Conservation (phyloP, 2,797 vertebrate species). For the Hipposideros larvatus region DNA sequence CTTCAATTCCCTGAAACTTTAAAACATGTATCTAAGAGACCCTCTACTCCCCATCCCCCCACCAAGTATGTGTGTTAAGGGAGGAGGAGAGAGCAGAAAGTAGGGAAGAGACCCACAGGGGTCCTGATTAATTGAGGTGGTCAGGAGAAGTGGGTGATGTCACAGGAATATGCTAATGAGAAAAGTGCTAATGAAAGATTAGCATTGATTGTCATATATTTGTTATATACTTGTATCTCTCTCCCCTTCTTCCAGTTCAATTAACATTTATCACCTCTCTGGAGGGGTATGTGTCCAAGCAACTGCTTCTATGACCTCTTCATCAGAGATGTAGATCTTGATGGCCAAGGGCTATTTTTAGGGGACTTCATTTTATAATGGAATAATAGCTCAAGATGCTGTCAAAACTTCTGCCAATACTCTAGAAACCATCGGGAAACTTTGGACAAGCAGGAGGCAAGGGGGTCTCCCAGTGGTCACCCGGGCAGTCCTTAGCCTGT, state of each 20-base stretch:
- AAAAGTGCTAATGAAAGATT: background rate
- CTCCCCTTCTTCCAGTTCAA: background rate
- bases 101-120: background rate
- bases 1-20: background rate
- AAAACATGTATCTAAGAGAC: background rate
- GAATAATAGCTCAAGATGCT: background rate
- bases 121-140: background rate
- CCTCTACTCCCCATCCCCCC: background rate
- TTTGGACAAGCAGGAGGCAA: background rate
- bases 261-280: background rate
- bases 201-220: no score
- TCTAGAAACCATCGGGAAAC: background rate
- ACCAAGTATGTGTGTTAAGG: background rate
- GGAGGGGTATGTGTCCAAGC: background rate
- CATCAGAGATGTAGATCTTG: background rate
- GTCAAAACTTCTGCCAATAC: background rate
- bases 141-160: background rate
- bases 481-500: rapidly evolving
- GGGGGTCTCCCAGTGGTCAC: background rate
- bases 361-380: background rate
- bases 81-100: background rate
- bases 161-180: background rate
- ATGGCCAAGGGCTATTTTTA: background rate
- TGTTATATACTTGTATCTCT: rapidly evolving
- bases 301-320: background rate